A percentile compares a stretch with the other conserved stretches of the same genome.
These are phyloP conservation scores for Magallana ariakensis DNA, from an alignment of 1,140 invertebrate species.

Conservation along the genomic window DNA sequence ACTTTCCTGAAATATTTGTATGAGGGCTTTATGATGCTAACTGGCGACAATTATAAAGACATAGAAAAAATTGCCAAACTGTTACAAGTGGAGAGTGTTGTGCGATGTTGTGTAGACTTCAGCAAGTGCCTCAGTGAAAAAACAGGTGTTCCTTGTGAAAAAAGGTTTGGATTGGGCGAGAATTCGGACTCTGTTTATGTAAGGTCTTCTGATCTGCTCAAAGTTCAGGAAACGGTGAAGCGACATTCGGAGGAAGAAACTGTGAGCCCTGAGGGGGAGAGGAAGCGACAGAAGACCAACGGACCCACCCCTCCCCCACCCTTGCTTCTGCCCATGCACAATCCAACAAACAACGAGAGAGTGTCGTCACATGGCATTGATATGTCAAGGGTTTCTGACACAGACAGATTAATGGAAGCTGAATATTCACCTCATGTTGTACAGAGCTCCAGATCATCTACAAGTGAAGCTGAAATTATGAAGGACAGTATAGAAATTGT, in stretches of 20 bases:
- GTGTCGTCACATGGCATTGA: background rate
- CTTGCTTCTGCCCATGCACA: slow-evolving; percentile 26
- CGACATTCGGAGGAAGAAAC: background rate
- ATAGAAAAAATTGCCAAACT: slow-evolving; percentile 60
- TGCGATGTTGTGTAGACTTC: slow-evolving; percentile 58
- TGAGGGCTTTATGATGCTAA: slow-evolving; percentile 62
- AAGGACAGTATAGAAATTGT: slow-evolving; percentile 57
- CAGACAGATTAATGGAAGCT: slow-evolving; percentile 34
- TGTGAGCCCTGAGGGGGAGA: slow-evolving; percentile 10
- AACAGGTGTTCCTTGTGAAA: slow-evolving; percentile 51
- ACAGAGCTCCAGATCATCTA: background rate
- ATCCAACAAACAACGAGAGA: slow-evolving; percentile 44
- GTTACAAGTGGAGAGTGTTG: slow-evolving; percentile 60
- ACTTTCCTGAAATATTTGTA: slow-evolving; percentile 61
- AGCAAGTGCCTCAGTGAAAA: slow-evolving; percentile 53
- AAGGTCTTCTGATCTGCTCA: slow-evolving; percentile 51
- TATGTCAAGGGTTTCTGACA: slow-evolving; percentile 26
- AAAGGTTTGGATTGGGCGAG: slow-evolving; percentile 40
- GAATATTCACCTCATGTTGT: slow-evolving; percentile 3
- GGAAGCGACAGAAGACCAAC: slow-evolving; percentile 41
- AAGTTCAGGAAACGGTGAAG: slow-evolving; percentile 53
- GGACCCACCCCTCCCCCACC: slow-evolving; percentile 30
- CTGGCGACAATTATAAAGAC: slow-evolving; percentile 58
- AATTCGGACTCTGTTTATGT: slow-evolving; percentile 49
- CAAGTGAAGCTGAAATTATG: slow-evolving; percentile 50